Conservation (phyloP, 2,797 vertebrate species). For the Thamnophis elegans region DNA sequence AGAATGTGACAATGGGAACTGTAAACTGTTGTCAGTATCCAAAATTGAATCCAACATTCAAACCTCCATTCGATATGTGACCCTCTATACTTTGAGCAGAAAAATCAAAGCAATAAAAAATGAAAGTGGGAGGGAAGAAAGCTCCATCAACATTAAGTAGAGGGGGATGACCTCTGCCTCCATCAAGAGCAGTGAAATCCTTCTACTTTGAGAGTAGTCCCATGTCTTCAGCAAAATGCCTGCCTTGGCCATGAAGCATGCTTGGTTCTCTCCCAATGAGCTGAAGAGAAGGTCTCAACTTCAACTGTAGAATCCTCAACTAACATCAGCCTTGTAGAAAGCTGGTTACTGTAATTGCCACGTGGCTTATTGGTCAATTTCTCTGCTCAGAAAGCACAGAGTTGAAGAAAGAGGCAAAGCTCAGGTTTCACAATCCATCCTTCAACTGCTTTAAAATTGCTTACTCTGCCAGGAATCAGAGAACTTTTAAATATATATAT, state of each 20-base stretch:
- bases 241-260: background rate
- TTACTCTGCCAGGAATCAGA: background rate
- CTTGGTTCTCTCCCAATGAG: background rate
- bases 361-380: background rate
- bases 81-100: background rate
- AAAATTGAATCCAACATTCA: background rate
- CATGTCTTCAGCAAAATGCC: background rate
- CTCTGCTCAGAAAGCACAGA: background rate
- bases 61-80: background rate
- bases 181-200: background rate
- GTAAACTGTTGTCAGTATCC: background rate
- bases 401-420: background rate
- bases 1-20: background rate
- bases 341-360: background rate
- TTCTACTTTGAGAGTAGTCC: too few species aligned
- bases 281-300: background rate
- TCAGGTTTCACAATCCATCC: background rate
- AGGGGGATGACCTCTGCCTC: background rate
- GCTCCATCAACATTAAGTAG: background rate
- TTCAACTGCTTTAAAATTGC: background rate
- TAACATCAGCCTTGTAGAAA: background rate
- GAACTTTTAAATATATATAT: background rate
- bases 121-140: too few species aligned
- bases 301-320: background rate
- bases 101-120: background rate